Evolutionary conservation across 2,113 vertebrate species (phyloP), one percentile per base, ranked within the genome.

Genomic region (Polypterus bichir): DNA sequence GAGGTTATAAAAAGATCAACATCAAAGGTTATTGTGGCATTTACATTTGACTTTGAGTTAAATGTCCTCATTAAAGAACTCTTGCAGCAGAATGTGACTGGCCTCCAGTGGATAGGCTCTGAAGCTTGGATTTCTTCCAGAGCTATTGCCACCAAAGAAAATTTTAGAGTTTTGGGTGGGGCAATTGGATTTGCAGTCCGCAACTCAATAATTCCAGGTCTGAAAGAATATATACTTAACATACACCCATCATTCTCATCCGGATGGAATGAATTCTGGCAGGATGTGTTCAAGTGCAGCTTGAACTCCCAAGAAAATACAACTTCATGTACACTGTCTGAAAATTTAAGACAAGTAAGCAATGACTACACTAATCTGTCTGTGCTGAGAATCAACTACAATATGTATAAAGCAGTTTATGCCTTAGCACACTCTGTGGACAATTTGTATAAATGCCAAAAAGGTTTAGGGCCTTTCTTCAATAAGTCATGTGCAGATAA

Each of bases 401-500:
- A 61, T 7, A 45, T 53, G n/a, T 61, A 61, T 44, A 51, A 61
- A 44, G 60, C 60, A 7, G 48, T 48, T 27, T 61, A 46, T 44
- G 60, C 49, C 4, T 6, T 61, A 44, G 60, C 47, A 27, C 44
- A 54, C 51, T 65, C 65, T 5, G 48, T 74, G 8, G 11, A 71
- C 7, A 61, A 66, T 49, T 48, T 70, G 46, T 44, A 68, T 9
- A 59, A 49, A 46, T 66, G 71, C 48, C 47, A 68, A 59, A 47
- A 61, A 2, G 61, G 66, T 10, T 44, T 61, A 62, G 65, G 58
- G 5, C 60, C 65, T 7, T 70, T 71, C 61, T 6, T 9, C 44
- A 67, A 70, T 47, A 62, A 53, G 53, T 63, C 51, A 44, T 74
- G 70, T 65, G 59, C 63, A 47, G 46, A 59, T 4, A 9, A 3